Evolutionary conservation across 30 jellyfish, hydroid and myxozoan species (phyloP).

Genomic region (Rhopilema esculentum): DNA sequence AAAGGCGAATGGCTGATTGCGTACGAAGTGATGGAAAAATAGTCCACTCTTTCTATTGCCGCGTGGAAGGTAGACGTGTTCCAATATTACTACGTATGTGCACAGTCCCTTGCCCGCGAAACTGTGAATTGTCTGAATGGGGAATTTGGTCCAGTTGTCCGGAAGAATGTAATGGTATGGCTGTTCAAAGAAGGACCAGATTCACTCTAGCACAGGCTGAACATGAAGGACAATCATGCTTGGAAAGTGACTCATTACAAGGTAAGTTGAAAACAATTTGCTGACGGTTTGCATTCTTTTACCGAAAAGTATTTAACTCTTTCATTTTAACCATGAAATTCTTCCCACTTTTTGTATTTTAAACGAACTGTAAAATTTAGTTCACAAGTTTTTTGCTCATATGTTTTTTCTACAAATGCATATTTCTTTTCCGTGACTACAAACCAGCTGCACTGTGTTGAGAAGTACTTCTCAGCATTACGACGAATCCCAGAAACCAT

Average conservation of each 20-base stretch:
- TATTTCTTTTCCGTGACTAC: no score
- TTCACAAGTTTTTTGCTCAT: no score
- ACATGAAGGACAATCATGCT: constrained; percentile 61
- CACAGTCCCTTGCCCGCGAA: constrained; percentile 69
- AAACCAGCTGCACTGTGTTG: no score
- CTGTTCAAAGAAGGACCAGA: constrained; percentile 63
- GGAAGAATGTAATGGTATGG: constrained; percentile 32
- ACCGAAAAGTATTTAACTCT: background rate
- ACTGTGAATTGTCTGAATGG: constrained; percentile 80
- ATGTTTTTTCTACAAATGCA: no score
- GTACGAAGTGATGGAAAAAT: constrained; percentile 68
- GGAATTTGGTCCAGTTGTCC: constrained; percentile 70
- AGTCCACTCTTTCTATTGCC: constrained; percentile 60
- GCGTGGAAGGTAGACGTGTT: constrained; percentile 52
- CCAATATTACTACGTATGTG: constrained; percentile 61
- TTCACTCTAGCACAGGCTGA: constrained; percentile 53
- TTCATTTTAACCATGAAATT: background rate
- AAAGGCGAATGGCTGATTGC: constrained; percentile 69
- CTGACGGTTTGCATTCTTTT: background rate
- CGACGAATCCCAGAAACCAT: no score
- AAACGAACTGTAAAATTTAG: no score
- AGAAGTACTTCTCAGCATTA: no score
- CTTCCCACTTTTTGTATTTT: no score
- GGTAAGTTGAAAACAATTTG: constrained; percentile 59
- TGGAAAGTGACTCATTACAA: constrained; percentile 45